A percentile compares a stretch with the other conserved stretches of the same genome.
Conservation (phyloP, 2,888 invertebrate species). For the Mythimna ferrago region DNA sequence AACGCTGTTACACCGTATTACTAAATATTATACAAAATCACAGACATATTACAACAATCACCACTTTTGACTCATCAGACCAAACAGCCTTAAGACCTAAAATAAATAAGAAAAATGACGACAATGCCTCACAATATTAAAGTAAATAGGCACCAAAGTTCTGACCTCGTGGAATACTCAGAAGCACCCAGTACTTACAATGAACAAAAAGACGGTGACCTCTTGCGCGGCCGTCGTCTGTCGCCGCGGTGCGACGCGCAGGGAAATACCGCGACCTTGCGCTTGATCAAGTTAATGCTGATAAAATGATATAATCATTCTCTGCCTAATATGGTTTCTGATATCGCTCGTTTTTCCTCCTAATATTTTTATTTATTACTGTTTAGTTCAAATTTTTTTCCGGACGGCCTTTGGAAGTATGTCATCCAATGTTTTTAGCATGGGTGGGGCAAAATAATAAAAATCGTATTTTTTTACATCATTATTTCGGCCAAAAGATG, state of each 20-base stretch:
- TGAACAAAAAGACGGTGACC: slow-evolving; percentile 55
- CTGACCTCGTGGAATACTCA: slow-evolving; percentile 63
- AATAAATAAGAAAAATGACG: slow-evolving; percentile 12
- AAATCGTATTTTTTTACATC: not conserved
- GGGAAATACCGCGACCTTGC: slow-evolving; percentile 54
- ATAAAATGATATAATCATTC: slow-evolving; percentile 11
- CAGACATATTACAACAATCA: not conserved
- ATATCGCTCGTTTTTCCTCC: not conserved
- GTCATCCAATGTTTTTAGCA: too few species aligned
- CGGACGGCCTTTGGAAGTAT: not conserved
- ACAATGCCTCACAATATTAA: slow-evolving; percentile 14
- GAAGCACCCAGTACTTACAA: slow-evolving; percentile 44
- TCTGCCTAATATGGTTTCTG: not conserved
- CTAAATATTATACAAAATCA: not conserved
- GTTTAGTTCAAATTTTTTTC: not conserved
- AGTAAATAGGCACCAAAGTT: slow-evolving; percentile 26
- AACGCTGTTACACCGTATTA: not conserved
- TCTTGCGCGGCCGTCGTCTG: slow-evolving; percentile 45
- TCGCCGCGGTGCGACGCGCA: not conserved
- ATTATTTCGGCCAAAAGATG: too few species aligned
- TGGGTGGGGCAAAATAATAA: not conserved
- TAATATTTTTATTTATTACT: not conserved
- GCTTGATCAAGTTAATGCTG: slow-evolving; percentile 35
- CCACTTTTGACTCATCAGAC: slow-evolving; percentile 25
- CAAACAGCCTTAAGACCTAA: slow-evolving; percentile 15